phyloP scores from a whole-genome alignment of 2,888 invertebrate species.

The Metopia argyrocephala region DNA sequence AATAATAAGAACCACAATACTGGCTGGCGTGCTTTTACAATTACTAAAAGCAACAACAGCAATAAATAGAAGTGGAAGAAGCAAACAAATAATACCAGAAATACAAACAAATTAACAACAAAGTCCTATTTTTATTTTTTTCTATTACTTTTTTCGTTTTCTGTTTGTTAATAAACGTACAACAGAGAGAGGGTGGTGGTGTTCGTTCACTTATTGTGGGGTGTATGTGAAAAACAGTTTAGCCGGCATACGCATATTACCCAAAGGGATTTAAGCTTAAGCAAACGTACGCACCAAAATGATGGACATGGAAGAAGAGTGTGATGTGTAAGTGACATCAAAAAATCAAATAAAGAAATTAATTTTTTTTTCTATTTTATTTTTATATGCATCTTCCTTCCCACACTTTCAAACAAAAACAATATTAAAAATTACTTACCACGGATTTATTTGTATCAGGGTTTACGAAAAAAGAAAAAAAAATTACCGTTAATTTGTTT shows the following conservation, averaged over 20 bases:
- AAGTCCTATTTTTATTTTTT: slow-evolving; percentile 47
- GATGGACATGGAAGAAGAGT: slow-evolving; percentile 58
- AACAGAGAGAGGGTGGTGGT: slow-evolving; percentile 49
- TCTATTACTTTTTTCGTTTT: neutral
- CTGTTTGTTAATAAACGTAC: slow-evolving; percentile 12
- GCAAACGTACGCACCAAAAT: slow-evolving; percentile 50
- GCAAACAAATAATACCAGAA: slow-evolving; percentile 62
- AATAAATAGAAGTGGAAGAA: slow-evolving; percentile 38
- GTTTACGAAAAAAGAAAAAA: slow-evolving; percentile 49
- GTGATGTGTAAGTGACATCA: slow-evolving; percentile 65
- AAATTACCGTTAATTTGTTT: slow-evolving; percentile 62
- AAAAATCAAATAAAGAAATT: slow-evolving; percentile 65
- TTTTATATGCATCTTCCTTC: no score
- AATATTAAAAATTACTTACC: slow-evolving; percentile 62
- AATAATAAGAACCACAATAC: slow-evolving; percentile 56
- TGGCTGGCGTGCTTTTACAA: slow-evolving; percentile 38
- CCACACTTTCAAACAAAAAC: slow-evolving; percentile 40
- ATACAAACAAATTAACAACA: slow-evolving; percentile 65
- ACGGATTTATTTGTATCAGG: slow-evolving; percentile 50
- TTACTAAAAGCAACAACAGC: slow-evolving; percentile 29
- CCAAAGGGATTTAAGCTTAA: slow-evolving; percentile 63
- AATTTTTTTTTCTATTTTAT: slow-evolving; percentile 34
- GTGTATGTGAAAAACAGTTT: slow-evolving; percentile 16
- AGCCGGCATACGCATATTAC: slow-evolving; percentile 56
- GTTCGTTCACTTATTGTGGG: neutral